Percentiles rank a stretch among this genome's conserved stretches.
phyloP scores from a whole-genome alignment of 2,888 invertebrate genomes.

The Dasypolia templi region DNA sequence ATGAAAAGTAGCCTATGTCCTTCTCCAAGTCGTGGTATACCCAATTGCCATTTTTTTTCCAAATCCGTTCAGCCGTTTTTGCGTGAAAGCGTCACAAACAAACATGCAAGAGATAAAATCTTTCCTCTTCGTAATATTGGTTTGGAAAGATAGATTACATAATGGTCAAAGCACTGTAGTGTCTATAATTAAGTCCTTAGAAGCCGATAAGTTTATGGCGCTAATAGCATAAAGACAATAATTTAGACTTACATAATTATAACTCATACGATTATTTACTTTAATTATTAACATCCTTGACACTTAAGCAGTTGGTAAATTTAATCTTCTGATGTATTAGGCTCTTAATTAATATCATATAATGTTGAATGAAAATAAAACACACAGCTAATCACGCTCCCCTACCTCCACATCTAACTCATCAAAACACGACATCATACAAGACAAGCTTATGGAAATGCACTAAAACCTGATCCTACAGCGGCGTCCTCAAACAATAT shows the following conservation, averaged over 20 bases:
- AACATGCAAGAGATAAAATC: too few species aligned
- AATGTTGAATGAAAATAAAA: background rate
- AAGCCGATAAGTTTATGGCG: background rate
- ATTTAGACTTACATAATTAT: constrained; percentile 3
- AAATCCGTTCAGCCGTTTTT: too few species aligned
- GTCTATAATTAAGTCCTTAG: background rate
- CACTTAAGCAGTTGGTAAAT: constrained; percentile 1
- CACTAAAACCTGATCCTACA: constrained; percentile 49
- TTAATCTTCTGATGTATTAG: constrained; percentile 5
- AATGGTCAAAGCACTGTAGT: constrained; percentile 3
- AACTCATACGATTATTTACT: background rate
- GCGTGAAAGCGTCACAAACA: too few species aligned
- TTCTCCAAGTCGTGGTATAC: too few species aligned
- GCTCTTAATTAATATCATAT: background rate
- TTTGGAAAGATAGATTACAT: background rate
- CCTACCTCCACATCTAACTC: constrained; percentile 16
- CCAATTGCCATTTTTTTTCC: too few species aligned
- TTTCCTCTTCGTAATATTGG: too few species aligned
- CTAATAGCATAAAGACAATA: constrained; percentile 9
- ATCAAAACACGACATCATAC: constrained; percentile 35
- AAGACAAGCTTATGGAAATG: constrained; percentile 55
- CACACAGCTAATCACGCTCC: constrained; percentile 18
- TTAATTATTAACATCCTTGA: constrained; percentile 22
- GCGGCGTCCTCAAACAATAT: constrained; percentile 62
- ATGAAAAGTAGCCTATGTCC: too few species aligned